Conservation (phyloP, 30 jellyfish, hydroid and myxozoan species). For the Aurelia aurita region DNA sequence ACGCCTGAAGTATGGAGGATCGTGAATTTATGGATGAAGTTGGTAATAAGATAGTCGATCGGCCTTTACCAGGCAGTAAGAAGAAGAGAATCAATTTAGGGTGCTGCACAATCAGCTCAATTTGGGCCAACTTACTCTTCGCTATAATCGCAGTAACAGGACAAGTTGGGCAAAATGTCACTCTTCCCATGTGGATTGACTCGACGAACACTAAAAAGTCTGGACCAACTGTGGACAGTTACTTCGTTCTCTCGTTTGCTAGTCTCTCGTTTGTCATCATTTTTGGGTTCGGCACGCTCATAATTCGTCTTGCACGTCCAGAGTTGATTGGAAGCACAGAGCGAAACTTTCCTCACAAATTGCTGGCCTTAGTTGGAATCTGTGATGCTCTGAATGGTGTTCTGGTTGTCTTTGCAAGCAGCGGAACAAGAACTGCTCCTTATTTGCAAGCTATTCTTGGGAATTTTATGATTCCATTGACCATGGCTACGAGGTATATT, state of each 20-base stretch:
- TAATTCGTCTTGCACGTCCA: background rate
- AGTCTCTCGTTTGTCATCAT: conserved; percentile 39
- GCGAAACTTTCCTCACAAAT: conserved; percentile 28
- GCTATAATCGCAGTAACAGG: conserved; percentile 25
- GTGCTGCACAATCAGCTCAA: background rate
- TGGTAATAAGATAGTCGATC: background rate
- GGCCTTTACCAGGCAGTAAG: background rate
- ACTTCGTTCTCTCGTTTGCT: conserved; percentile 51
- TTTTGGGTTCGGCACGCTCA: conserved; percentile 33
- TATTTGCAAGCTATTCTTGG: conserved; percentile 54
- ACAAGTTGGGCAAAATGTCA: conserved; percentile 41
- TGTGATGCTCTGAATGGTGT: conserved; percentile 48
- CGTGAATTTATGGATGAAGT: background rate
- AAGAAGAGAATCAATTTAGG: conserved; percentile 17
- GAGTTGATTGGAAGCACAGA: conserved; percentile 27
- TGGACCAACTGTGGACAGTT: conserved; percentile 47
- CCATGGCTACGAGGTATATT: conserved; percentile 40
- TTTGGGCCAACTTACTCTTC: conserved; percentile 48
- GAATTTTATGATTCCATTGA: conserved; percentile 51
- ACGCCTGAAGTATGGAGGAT: background rate
- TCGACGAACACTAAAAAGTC: background rate
- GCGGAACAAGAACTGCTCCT: conserved; percentile 76
- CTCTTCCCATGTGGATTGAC: conserved; percentile 56
- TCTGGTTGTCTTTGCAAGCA: conserved; percentile 59
- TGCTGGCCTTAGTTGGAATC: conserved; percentile 29